phyloP scores from a whole-genome alignment of 2,113 vertebrate species.

The Ammodytes dubius region DNA sequence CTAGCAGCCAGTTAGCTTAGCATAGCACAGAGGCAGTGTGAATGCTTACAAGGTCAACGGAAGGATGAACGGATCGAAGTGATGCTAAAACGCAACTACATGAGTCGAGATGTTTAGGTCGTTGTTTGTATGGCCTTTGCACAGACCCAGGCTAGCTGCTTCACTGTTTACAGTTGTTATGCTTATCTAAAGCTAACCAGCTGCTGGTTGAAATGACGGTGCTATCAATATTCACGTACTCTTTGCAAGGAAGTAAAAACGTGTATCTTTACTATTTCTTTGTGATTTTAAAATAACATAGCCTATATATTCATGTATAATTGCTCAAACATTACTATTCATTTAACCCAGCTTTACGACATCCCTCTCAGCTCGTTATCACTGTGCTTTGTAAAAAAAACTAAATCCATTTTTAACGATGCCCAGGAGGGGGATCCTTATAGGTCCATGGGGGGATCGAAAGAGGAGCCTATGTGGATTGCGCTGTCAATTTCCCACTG shows the following conservation, averaged over 20 bases:
- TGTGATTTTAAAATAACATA: neutral
- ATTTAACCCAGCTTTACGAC: slow-evolving; percentile 19
- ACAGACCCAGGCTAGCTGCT: no score
- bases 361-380: slow-evolving; percentile 28
- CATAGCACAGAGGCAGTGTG: neutral
- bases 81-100: no score
- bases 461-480: slow-evolving; percentile 35
- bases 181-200: neutral
- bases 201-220: neutral
- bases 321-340: slow-evolving; percentile 5
- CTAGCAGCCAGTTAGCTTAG: neutral
- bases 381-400: slow-evolving; percentile 31
- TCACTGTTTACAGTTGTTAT: no score
- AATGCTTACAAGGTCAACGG: no score
- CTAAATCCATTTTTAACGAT: slow-evolving; percentile 43
- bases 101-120: no score
- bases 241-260: no score
- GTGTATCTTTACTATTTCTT: neutral
- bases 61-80: no score
- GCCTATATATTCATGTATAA: neutral
- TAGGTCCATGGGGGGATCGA: slow-evolving; percentile 38
- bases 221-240: no score
- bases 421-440: slow-evolving; percentile 16
- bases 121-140: no score
- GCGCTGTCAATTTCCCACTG: slow-evolving; percentile 44